Evolutionary conservation across 2,113 vertebrate species (phyloP), one percentile per base, ranked within the genome.

Genomic region (Nesospiza acunhae): DNA sequence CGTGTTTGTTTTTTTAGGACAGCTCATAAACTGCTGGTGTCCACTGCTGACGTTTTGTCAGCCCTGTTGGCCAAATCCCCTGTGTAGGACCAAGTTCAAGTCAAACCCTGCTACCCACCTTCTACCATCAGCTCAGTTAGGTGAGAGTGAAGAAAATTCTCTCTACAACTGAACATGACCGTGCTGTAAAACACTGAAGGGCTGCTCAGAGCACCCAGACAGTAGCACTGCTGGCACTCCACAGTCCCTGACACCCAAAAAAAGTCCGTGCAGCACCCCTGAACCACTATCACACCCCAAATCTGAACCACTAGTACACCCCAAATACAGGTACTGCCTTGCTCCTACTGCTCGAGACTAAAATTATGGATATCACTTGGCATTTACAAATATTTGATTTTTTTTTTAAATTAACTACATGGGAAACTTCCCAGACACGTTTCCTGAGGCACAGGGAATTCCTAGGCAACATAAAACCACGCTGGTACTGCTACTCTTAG

Each of bases 401-500:
- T 12, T 31, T 46, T 49, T 27, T 1, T 2, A 7, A 6, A 18
- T 3, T 5, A 47, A 1, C 49, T 46, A 3, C 3, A 5, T 0
- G 1, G 27, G 33, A n/a, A 24, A 18, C 11, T 75, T 3, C n/a
- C 24, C 23, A 8, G 6, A 14, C 30, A 2, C 0, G 2, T 2
- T 47, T 68, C 39, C 24, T 0, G 5, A 70, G 2, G 4, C 1
- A 15, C 7, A 11, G 9, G 14, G 5, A 68, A 17, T 10, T 35
- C 12, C 17, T 0, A 21, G 19, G 6, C 0, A 1, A 30, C 2
- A 4, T 0, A n/a, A 49, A 49, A 24, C 15, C n/a, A 28, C 0
- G 0, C 5, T 1, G 7, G 8, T 1, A 13, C 7, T 19, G 33
- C 68, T 2, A 8, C 13, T 1, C 4, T 7, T 3, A 49, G 6